Percentiles rank a stretch among this genome's conserved stretches.
phyloP scores from a whole-genome alignment of 2,797 vertebrate genomes.

The Epinephelus coioides region DNA sequence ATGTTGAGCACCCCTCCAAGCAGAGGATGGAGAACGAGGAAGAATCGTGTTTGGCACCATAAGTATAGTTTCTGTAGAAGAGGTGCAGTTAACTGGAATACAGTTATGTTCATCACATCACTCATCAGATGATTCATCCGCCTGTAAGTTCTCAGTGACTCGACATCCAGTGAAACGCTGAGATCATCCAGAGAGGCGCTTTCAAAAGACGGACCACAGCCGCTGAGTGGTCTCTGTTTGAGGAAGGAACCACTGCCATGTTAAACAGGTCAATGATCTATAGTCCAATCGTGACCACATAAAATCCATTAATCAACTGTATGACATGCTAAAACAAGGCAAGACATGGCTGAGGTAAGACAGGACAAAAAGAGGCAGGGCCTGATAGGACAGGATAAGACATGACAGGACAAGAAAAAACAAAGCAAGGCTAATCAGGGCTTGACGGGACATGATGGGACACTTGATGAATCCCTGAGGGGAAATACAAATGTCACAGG shows the following conservation, averaged over 20 bases:
- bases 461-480: background rate
- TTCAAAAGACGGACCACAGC: slow-evolving; percentile 1
- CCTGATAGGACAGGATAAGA: background rate
- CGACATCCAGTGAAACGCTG: slow-evolving; percentile 27
- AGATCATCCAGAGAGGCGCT: slow-evolving; percentile 41
- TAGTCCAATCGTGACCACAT: background rate
- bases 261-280: background rate
- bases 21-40: background rate
- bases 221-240: background rate
- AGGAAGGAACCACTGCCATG: background rate
- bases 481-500: background rate
- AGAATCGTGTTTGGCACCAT: background rate
- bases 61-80: slow-evolving; percentile 12
- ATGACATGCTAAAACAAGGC: background rate
- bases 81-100: slow-evolving; percentile 51
- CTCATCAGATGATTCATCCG: slow-evolving; percentile 62
- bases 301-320: background rate
- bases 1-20: background rate
- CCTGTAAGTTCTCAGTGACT: slow-evolving; percentile 20
- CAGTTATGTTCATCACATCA: slow-evolving; percentile 25
- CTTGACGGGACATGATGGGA: background rate
- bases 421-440: background rate
- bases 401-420: background rate
- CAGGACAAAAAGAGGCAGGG: background rate
- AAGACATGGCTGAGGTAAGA: background rate